Conservation (phyloP, 1,140 invertebrate genomes). For the Cardiocondyla obscurior region DNA sequence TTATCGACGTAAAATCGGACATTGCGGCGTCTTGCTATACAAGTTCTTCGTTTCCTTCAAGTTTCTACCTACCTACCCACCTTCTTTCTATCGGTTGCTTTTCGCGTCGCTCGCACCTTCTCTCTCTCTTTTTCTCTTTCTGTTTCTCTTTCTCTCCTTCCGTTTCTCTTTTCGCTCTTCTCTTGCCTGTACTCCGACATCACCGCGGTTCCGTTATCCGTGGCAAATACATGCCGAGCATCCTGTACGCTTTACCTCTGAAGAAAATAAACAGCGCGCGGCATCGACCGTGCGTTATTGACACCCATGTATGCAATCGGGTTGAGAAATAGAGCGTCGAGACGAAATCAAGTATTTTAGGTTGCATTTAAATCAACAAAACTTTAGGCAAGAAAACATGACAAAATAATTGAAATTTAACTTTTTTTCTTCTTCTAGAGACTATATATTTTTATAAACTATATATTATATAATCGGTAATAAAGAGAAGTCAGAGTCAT, state of each 20-base stretch:
- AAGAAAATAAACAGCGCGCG: slow-evolving; percentile 64
- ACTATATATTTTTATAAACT: neutral
- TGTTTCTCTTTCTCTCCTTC: neutral
- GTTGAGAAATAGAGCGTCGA: slow-evolving; percentile 24
- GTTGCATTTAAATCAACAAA: neutral
- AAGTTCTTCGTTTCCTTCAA: slow-evolving; percentile 42
- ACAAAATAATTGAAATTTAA: neutral
- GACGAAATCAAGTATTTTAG: slow-evolving; percentile 44
- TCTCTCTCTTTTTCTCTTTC: neutral
- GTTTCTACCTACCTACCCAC: slow-evolving; percentile 39
- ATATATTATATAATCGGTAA: neutral
- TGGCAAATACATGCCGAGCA: slow-evolving; percentile 57
- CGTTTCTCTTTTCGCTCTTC: neutral
- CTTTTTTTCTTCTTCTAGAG: neutral
- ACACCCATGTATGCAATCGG: slow-evolving; percentile 33
- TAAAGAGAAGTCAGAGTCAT: neutral
- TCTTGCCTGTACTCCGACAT: slow-evolving; percentile 1
- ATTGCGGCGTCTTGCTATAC: slow-evolving; percentile 3
- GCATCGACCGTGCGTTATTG: slow-evolving; percentile 45
- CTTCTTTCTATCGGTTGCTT: slow-evolving; percentile 48
- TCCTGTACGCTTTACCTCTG: slow-evolving; percentile 61
- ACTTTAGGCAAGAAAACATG: neutral
- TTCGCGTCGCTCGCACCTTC: neutral
- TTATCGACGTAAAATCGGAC: slow-evolving; percentile 21
- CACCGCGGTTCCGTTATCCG: slow-evolving; percentile 64